phyloP scores from a whole-genome alignment of 1,140 invertebrate species.

The Hyles vespertilio region DNA sequence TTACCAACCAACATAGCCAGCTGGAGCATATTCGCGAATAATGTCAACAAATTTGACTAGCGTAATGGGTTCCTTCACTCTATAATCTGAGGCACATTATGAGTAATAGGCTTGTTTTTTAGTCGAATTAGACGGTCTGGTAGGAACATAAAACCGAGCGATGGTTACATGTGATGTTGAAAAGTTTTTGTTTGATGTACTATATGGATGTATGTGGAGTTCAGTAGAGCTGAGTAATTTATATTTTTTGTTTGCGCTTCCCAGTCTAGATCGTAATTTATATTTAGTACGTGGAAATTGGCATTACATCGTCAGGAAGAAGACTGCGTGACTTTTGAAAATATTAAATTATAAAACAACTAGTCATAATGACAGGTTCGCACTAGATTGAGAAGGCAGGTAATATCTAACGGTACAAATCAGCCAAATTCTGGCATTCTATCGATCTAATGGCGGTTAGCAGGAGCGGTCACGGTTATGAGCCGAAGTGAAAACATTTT shows the following conservation, averaged over 20 bases:
- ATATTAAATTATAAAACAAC: constrained; percentile 36
- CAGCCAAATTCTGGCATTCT: constrained; percentile 56
- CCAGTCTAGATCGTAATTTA: constrained; percentile 16
- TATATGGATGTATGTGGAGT: constrained; percentile 20
- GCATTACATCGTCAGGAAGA: constrained; percentile 16
- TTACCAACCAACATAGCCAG: constrained; percentile 19
- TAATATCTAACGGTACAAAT: constrained; percentile 52
- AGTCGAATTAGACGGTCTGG: constrained; percentile 30
- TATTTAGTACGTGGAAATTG: constrained; percentile 25
- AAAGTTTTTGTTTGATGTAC: constrained; percentile 24
- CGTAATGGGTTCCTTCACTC: constrained; percentile 51
- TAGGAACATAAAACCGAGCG: constrained; percentile 25
- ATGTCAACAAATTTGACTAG: constrained; percentile 54
- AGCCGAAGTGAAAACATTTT: constrained; percentile 64
- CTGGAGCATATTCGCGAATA: constrained; percentile 40
- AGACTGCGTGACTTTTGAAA: constrained; percentile 31
- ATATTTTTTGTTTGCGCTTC: constrained; percentile 11
- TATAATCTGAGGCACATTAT: constrained; percentile 61
- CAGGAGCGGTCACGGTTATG: constrained; percentile 58
- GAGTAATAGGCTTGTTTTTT: constrained; percentile 47
- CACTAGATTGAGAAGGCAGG: constrained; percentile 25
- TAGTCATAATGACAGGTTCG: constrained; percentile 37
- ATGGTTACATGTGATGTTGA: constrained; percentile 27
- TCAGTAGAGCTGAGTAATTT: constrained; percentile 11
- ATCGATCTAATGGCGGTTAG: constrained; percentile 59